A percentile compares a stretch with the other conserved stretches of the same genome.
Evolutionary conservation across 2,888 invertebrate species (phyloP).

Genomic region (Diarsia brunnea): DNA sequence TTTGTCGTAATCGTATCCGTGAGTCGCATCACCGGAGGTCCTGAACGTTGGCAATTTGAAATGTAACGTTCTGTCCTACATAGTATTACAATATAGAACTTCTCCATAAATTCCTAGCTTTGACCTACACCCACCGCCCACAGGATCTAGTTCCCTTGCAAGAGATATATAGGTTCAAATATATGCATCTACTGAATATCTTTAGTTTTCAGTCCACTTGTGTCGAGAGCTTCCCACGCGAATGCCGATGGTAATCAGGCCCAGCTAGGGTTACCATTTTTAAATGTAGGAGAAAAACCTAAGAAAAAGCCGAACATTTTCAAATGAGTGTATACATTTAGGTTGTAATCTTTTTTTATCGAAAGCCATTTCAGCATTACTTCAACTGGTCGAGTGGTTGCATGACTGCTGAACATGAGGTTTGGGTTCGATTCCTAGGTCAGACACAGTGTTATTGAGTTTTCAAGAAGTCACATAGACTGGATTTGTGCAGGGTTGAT

Average conservation of each 20-base stretch:
- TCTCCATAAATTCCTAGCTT: background rate
- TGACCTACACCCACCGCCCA: background rate
- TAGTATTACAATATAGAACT: background rate
- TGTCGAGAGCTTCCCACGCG: slow-evolving; percentile 44
- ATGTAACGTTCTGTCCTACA: background rate
- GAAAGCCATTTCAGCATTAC: background rate
- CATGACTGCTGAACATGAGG: background rate
- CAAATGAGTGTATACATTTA: background rate
- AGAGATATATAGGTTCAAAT: background rate
- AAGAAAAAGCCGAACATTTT: background rate
- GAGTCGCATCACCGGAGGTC: background rate
- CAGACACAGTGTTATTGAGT: background rate
- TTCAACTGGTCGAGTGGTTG: background rate
- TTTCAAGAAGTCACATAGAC: background rate
- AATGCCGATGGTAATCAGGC: slow-evolving; percentile 49
- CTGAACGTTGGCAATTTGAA: background rate
- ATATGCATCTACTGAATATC: slow-evolving; percentile 11
- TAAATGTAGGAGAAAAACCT: background rate
- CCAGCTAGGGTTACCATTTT: background rate
- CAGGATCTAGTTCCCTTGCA: background rate
- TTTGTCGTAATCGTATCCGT: background rate
- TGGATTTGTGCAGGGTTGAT: background rate
- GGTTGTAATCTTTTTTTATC: background rate
- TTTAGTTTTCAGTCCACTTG: slow-evolving; percentile 37
- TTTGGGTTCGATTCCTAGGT: background rate